phyloP scores from a whole-genome alignment of 2,113 vertebrate genomes.

The Actinemys pallida region DNA sequence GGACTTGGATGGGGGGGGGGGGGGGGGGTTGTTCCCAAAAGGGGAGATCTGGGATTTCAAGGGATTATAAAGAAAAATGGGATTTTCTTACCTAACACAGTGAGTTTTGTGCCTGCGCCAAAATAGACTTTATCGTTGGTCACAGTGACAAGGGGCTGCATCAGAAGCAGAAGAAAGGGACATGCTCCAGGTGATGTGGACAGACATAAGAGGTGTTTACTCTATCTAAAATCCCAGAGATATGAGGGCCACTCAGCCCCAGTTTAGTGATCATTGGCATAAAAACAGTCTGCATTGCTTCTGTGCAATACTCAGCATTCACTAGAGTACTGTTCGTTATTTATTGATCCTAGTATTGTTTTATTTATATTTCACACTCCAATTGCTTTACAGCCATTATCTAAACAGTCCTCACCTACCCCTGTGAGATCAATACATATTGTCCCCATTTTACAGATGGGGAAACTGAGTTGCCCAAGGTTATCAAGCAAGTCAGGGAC shows the following conservation, averaged over 20 bases:
- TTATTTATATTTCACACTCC: background rate
- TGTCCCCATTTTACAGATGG: background rate
- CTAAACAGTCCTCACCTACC: background rate
- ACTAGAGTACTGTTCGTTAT: background rate
- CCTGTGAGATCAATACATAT: background rate
- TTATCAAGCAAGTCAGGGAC: background rate
- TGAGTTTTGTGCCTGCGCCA: constrained; percentile 84
- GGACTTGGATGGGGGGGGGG: background rate
- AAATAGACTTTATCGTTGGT: constrained; percentile 39
- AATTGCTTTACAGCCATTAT: background rate
- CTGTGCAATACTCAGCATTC: background rate
- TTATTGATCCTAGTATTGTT: background rate
- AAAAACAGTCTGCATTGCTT: background rate
- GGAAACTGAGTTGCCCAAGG: rapidly evolving
- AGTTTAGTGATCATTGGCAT: background rate
- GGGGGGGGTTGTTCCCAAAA: background rate
- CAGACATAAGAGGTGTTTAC: background rate
- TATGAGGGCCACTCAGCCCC: background rate
- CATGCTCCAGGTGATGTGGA: background rate
- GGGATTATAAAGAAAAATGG: background rate
- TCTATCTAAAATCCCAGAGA: background rate
- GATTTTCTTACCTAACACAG: constrained; percentile 81
- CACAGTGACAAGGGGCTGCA: constrained; percentile 51
- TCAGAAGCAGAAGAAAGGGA: background rate
- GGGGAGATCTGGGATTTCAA: background rate